Base-by-base conservation (phyloP, 2,113 vertebrate genomes). In the Aegithalos caudatus region DNA sequence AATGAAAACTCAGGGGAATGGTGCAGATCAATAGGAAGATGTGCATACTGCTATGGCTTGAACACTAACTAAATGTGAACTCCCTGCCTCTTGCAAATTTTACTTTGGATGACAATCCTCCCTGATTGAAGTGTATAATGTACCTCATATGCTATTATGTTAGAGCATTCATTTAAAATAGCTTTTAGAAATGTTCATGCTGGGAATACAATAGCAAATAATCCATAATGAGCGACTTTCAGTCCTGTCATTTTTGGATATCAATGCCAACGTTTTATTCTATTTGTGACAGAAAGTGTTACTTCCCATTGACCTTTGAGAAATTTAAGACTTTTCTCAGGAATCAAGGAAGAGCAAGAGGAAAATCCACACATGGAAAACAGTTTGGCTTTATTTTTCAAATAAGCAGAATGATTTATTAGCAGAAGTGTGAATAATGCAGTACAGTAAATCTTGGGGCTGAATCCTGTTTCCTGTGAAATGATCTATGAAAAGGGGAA, bases 381-480 rank as follows among this genome's bases (percentile, higher is more conserved):
- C 38, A 88, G 70, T 70, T 47, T 77, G 90, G 50, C 22, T 93
- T 82, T 90, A 64, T 67, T 95, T 94, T 91, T 88, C 79, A 83
- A 85, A 94, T 88, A 72, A 92, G 58, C 33, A 45, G 78, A 62
- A 86, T 95, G 93, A 95, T 95, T 92, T 96, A 90, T 93, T 91
- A 77, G 56, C 70, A 89, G 71, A 85, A 91, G 77, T 56, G 66
- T 0, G 7, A 96, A 93, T 93, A 93, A 91, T 64, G 47, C 65
- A 57, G 66, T 80, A 85, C 74, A 61, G 56, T 77, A 70, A 91
- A 78, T 86, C 81, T 93, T 79, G 54, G 50, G 71, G 62, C 54
- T 76, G 91, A 94, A 89, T 88, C 54, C 45, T 88, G 90, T 77
- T 95, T 95, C 87, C 78, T 72, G 87, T 65, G 78, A 87, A 91